Conservation (phyloP, 1,140 invertebrate genomes). For the Protaetia brevitarsis region DNA sequence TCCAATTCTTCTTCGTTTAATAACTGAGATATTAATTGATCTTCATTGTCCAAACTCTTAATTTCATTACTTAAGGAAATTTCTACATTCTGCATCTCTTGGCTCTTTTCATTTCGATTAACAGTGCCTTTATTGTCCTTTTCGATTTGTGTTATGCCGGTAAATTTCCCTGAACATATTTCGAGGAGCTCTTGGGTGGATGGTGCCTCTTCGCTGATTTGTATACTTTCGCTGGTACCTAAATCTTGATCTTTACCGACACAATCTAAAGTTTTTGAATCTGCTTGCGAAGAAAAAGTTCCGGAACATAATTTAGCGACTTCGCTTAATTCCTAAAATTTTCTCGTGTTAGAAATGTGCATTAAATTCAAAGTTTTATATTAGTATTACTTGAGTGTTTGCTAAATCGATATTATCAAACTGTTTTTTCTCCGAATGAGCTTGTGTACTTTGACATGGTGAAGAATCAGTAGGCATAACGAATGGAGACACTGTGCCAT, state of each 20-base stretch:
- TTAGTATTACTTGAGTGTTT: neutral
- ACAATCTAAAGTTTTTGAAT: constrained; percentile 21
- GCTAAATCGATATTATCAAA: constrained; percentile 15
- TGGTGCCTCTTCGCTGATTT: neutral
- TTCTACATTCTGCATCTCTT: neutral
- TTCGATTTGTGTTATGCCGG: constrained; percentile 15
- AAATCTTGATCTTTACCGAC: constrained; percentile 34
- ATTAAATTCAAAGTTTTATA: neutral
- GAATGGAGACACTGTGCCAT: constrained; percentile 22
- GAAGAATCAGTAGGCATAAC: constrained; percentile 10
- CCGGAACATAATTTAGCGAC: constrained; percentile 55
- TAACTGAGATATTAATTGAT: constrained; percentile 43
- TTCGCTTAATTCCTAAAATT: constrained; percentile 49
- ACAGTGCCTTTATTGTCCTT: too few relatives aligned
- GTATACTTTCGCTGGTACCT: neutral
- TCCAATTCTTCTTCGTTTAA: constrained; percentile 45
- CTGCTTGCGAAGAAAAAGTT: constrained; percentile 43
- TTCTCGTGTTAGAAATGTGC: neutral
- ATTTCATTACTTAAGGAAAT: constrained; percentile 29
- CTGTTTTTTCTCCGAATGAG: constrained; percentile 8
- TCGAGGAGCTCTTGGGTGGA: constrained; percentile 42
- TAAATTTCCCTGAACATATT: constrained; percentile 46
- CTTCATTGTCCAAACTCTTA: constrained; percentile 38
- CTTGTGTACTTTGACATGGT: neutral
- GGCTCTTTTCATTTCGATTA: neutral